These are phyloP conservation scores for Ochropleura plecta DNA, from an alignment of 2,888 invertebrate genomes.

Conservation along the genomic window DNA sequence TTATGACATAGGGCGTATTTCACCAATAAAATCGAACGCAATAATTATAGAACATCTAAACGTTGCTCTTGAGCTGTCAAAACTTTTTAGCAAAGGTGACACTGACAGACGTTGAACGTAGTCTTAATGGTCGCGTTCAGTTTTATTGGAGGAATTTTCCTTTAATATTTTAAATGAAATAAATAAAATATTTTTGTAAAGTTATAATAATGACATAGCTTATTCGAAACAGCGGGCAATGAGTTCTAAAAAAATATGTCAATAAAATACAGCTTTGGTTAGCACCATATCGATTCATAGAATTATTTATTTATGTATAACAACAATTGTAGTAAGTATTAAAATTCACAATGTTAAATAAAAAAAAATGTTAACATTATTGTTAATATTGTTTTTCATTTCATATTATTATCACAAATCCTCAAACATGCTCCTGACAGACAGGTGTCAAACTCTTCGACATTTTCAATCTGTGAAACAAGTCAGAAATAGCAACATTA, in stretches of 20 bases:
- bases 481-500: too few species aligned
- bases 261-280: constrained; percentile 36
- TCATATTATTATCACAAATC: constrained; percentile 66
- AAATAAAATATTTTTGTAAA: constrained; percentile 46
- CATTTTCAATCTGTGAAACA: constrained; percentile 70
- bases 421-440: constrained; percentile 68
- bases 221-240: constrained; percentile 1
- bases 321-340: constrained; percentile 51
- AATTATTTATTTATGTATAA: constrained; percentile 59
- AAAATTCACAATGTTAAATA: constrained; percentile 58
- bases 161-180: constrained; percentile 11
- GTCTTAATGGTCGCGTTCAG: neutral
- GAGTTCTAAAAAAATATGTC: neutral
- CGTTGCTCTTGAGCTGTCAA: neutral
- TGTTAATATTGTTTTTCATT: constrained; percentile 58
- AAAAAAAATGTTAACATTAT: constrained; percentile 36
- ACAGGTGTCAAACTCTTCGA: constrained; percentile 73
- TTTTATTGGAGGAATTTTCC: neutral
- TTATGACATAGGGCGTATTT: neutral
- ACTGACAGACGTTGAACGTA: neutral
- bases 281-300: constrained; percentile 43
- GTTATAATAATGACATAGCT: constrained; percentile 22
- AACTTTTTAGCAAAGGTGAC: neutral
- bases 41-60: neutral
- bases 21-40: neutral